Percentiles rank a stretch among this genome's conserved stretches.
These are phyloP conservation scores for Chrysoperla carnea DNA, from an alignment of 1,140 invertebrate genomes.

Conservation along the genomic window DNA sequence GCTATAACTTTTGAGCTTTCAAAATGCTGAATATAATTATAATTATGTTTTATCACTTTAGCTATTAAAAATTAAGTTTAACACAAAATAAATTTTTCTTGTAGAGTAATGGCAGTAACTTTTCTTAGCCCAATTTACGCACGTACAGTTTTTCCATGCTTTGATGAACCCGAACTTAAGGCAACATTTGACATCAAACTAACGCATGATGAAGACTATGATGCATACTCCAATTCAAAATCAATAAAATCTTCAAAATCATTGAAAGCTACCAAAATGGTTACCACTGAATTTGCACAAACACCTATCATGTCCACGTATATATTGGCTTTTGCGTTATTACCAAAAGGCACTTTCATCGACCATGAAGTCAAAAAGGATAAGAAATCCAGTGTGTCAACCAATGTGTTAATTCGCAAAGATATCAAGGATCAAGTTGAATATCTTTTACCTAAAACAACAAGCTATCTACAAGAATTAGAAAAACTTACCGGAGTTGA, in stretches of 20 bases:
- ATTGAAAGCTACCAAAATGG: constrained; percentile 22
- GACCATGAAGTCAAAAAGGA: too few relatives aligned
- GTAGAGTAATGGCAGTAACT: constrained; percentile 21
- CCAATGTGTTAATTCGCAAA: too few relatives aligned
- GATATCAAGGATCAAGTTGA: too few relatives aligned
- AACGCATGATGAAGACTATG: constrained; percentile 16
- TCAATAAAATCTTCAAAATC: constrained; percentile 8
- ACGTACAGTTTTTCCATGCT: constrained; percentile 55
- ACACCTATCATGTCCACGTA: constrained; percentile 79
- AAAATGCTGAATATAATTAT: too few relatives aligned
- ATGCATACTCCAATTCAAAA: constrained; percentile 25
- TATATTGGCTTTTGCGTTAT: constrained; percentile 42
- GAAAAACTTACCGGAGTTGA: constrained; percentile 22
- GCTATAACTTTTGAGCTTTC: too few relatives aligned
- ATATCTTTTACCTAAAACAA: too few relatives aligned
- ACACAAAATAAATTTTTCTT: background rate
- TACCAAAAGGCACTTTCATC: too few relatives aligned
- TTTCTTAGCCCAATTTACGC: constrained; percentile 56
- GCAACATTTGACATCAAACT: constrained; percentile 39
- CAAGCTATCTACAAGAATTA: constrained; percentile 6
- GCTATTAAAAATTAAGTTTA: too few relatives aligned
- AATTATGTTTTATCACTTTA: too few relatives aligned
- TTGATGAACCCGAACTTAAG: constrained; percentile 60
- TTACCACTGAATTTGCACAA: constrained; percentile 37
- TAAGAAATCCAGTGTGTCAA: too few relatives aligned